Conservation (phyloP, 2,797 vertebrate genomes). For the Sciaenops ocellatus region DNA sequence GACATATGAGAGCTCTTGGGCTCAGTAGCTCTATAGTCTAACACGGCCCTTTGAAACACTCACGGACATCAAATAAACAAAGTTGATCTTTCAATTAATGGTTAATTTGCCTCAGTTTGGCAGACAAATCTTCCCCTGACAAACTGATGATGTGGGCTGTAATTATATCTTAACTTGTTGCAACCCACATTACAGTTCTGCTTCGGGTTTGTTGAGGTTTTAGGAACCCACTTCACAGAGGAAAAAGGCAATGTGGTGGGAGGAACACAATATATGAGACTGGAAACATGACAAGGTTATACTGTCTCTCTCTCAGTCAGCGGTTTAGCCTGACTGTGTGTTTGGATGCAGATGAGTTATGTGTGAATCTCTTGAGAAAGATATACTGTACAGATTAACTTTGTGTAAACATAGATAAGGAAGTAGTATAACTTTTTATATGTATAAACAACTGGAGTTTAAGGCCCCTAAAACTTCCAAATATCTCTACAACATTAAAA, state of each 20-base stretch:
- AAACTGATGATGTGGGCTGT: slow-evolving; percentile 35
- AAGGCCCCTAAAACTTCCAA: neutral
- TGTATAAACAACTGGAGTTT: neutral
- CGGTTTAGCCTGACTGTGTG: neutral
- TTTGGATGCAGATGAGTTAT: neutral
- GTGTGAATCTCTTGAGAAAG: neutral
- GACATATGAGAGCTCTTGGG: neutral
- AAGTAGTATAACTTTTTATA: neutral
- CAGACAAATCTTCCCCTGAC: slow-evolving; percentile 9
- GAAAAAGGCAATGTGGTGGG: slow-evolving; percentile 52
- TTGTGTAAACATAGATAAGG: neutral
- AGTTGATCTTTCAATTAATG: slow-evolving; percentile 24
- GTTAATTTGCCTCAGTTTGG: slow-evolving; percentile 24
- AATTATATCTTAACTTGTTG: slow-evolving; percentile 3
- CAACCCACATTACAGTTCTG: slow-evolving; percentile 53
- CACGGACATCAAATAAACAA: slow-evolving; percentile 12
- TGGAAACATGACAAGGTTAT: slow-evolving; percentile 59
- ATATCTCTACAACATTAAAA: too few relatives aligned
- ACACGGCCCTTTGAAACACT: neutral
- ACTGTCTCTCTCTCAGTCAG: slow-evolving; percentile 10
- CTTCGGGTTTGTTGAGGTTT: slow-evolving; percentile 54
- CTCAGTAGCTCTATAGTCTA: neutral
- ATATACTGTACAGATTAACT: neutral
- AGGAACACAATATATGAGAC: slow-evolving; percentile 23
- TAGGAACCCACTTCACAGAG: slow-evolving; percentile 64